These are phyloP conservation scores for Stenodera caucasica DNA, from an alignment of 2,888 invertebrate species.

Conservation along the genomic window DNA sequence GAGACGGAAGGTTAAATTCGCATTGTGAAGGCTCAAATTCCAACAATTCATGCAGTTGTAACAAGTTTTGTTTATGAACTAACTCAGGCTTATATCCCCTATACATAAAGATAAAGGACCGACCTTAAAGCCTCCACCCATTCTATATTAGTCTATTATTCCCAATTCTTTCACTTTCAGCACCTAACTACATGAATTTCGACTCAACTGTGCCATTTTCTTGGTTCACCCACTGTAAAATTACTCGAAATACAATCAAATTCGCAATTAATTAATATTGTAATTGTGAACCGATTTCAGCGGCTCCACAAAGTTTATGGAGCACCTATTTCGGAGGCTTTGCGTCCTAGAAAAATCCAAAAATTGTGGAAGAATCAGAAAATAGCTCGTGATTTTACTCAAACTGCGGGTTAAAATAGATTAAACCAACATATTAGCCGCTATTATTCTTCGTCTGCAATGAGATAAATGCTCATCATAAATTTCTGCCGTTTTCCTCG, in stretches of 20 bases:
- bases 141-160: constrained; percentile 41
- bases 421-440: too few relatives aligned
- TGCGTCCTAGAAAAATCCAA: too few relatives aligned
- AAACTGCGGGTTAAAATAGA: too few relatives aligned
- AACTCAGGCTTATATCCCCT: constrained; percentile 12
- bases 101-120: constrained; percentile 12
- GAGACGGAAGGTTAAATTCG: too few relatives aligned
- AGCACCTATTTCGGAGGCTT: too few relatives aligned
- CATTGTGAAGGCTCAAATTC: neutral
- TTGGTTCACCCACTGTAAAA: neutral
- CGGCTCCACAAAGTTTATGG: too few relatives aligned
- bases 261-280: too few relatives aligned
- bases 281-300: too few relatives aligned
- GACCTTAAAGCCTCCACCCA: constrained; percentile 29
- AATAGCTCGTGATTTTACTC: too few relatives aligned
- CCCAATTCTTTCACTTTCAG: constrained; percentile 39
- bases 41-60: neutral
- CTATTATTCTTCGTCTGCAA: too few relatives aligned
- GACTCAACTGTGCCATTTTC: neutral
- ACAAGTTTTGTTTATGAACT: constrained; percentile 21
- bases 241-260: too few relatives aligned
- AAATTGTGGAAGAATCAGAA: too few relatives aligned
- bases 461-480: neutral
- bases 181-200: constrained; percentile 26
- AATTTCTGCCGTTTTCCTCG: neutral